phyloP scores from a whole-genome alignment of 2,113 vertebrate species.

The Cyrtonyx montezumae region DNA sequence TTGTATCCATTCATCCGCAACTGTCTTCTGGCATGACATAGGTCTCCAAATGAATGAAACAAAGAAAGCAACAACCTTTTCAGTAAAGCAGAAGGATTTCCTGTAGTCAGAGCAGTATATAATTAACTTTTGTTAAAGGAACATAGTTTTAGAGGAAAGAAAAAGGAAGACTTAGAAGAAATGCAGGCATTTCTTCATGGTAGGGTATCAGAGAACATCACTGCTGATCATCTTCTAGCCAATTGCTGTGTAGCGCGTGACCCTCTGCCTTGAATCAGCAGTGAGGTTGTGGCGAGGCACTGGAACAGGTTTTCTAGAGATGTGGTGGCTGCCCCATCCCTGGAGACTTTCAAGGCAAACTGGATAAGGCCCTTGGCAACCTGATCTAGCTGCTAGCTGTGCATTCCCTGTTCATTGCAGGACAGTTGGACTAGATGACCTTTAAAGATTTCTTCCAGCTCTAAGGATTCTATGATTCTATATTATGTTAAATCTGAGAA shows the following conservation, averaged over 20 bases:
- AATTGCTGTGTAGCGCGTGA: not conserved
- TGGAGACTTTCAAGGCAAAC: too few species aligned
- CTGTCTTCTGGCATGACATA: not conserved
- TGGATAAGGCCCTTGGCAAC: too few species aligned
- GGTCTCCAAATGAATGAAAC: not conserved
- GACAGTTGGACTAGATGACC: too few species aligned
- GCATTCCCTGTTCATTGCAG: too few species aligned
- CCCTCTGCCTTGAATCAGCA: slow-evolving; percentile 3
- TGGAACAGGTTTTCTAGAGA: too few species aligned
- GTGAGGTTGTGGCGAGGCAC: too few species aligned
- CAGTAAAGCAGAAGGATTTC: not conserved
- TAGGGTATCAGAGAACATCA: not conserved
- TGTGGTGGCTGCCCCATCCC: too few species aligned
- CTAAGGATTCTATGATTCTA: not conserved
- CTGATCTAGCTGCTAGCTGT: too few species aligned
- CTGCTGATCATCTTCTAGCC: slow-evolving; percentile 1
- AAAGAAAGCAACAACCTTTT: not conserved
- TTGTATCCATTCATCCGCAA: not conserved
- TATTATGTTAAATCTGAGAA: not conserved
- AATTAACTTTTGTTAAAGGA: not conserved
- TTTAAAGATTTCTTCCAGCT: too few species aligned
- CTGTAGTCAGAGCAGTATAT: not conserved
- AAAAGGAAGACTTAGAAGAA: not conserved
- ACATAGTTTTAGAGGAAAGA: not conserved
- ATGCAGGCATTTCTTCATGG: not conserved